phyloP scores from a whole-genome alignment of 2,888 invertebrate species.

The Tipula confusa region DNA sequence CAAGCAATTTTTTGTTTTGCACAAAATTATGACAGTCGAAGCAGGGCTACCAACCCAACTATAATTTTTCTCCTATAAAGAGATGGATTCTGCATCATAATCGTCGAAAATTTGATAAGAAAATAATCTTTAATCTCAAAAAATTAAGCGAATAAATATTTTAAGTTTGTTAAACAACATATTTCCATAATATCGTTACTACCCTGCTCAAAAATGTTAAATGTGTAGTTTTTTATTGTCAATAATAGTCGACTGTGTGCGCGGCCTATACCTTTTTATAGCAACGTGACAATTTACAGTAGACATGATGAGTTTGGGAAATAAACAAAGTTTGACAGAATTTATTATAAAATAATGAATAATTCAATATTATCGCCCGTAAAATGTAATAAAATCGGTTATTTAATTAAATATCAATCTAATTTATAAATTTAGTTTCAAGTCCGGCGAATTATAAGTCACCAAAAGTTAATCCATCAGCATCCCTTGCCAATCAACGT shows the following conservation, averaged over 20 bases:
- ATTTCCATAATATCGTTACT: too few relatives aligned
- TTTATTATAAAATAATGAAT: background rate
- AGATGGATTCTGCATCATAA: background rate
- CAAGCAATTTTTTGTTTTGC: constrained; percentile 3
- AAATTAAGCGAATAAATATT: too few relatives aligned
- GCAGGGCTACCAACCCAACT: background rate
- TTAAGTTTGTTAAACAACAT: too few relatives aligned
- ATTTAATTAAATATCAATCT: background rate
- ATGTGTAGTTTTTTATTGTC: background rate
- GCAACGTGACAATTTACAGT: background rate
- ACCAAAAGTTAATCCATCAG: background rate
- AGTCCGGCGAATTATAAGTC: background rate
- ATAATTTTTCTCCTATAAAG: background rate
- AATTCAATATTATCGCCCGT: background rate
- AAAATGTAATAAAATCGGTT: background rate
- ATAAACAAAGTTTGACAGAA: background rate
- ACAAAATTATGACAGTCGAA: background rate
- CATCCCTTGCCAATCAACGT: background rate
- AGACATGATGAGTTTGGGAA: background rate
- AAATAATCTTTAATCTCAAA: too few relatives aligned
- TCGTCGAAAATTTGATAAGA: too few relatives aligned
- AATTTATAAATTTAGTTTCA: background rate
- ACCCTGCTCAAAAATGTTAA: too few relatives aligned
- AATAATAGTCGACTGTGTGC: background rate
- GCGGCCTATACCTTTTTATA: background rate